Conservation (phyloP, 2,888 invertebrate species). For the Synergus umbraculus region DNA sequence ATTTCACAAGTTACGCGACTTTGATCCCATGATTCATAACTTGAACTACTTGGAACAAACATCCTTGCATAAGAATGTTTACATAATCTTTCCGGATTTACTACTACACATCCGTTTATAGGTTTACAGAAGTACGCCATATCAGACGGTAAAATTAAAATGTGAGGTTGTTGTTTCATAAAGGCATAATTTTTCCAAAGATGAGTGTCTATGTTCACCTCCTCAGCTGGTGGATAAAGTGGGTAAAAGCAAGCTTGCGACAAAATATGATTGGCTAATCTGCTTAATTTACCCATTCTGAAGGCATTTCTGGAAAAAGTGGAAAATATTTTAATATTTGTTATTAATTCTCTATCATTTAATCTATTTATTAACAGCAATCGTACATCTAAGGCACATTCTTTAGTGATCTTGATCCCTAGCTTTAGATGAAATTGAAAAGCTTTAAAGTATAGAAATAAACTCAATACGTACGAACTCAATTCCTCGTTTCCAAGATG, state of each 20-base stretch:
- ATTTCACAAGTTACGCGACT: conserved; percentile 70
- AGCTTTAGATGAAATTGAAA: not conserved
- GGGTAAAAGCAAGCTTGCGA: conserved; percentile 91
- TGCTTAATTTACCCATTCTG: conserved; percentile 84
- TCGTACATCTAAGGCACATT: not conserved
- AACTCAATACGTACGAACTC: conserved; percentile 80
- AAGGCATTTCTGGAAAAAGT: conserved; percentile 75
- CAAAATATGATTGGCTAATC: conserved; percentile 86
- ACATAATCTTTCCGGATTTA: conserved; percentile 91
- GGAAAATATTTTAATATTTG: not conserved
- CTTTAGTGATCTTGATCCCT: not conserved
- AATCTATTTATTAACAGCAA: not conserved
- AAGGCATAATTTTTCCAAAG: conserved; percentile 86
- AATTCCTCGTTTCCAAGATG: conserved; percentile 90
- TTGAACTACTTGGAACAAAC: conserved; percentile 75
- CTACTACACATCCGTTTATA: conserved; percentile 86
- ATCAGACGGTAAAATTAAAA: conserved; percentile 91
- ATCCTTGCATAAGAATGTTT: conserved; percentile 89
- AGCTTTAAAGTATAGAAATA: too few species aligned
- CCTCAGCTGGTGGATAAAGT: conserved; percentile 85
- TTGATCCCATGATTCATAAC: conserved; percentile 59
- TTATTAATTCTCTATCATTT: not conserved
- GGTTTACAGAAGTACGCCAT: conserved; percentile 89
- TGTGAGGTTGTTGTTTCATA: conserved; percentile 87
- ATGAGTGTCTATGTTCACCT: conserved; percentile 84